Base-by-base conservation (phyloP, 2,113 vertebrate genomes). In the Lucifuga dentata region DNA sequence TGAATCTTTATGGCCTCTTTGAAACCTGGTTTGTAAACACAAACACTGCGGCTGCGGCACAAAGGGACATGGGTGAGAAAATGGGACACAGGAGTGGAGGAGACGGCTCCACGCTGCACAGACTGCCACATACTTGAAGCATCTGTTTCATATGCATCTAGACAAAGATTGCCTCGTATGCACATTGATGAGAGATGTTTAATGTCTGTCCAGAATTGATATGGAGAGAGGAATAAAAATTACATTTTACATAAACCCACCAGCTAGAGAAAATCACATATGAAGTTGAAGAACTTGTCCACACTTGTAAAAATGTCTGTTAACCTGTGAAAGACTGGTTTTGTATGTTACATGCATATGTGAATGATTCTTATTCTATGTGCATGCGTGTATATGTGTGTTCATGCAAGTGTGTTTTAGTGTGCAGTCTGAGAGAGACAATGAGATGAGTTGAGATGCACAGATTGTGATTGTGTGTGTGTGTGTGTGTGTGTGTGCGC, bases 1-100 rank as follows among this genome's bases (percentile, higher is more conserved):
- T 5, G 21, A 38, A 38, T 75, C 64, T 90, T 89, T 89, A 85
- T 74, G 82, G 49, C 78, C 67, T 83, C 74, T 62, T 75, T 51
- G 85, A 79, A 86, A 81, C 73, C 83, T 58, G 43, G 64, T 84
- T 83, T 84, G 81, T 83, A 49, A 89, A 90, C 70, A 90, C 72
- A 87, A 88, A 83, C 58, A 73, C 41, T 29, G 63, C 5, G 3
- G 50, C 41, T 29, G 63, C 5, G 3, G 50, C 43, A 88, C 86
- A 84, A 86, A 86, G 80, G 72, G 45, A 51, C 1, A n/a, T 4
- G 43, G 79, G 73, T 33, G 48, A 68, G 58, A 70, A 79, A 61
- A 52, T 2, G 20, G 55, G 41, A n/a, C 43, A 78, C 23, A 23
- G 69, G 51, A 75, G 17, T 24, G 41, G 76, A 66, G 48, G 21